phyloP scores from a whole-genome alignment of 1,140 invertebrate species.

The Sarcophaga bullata region DNA sequence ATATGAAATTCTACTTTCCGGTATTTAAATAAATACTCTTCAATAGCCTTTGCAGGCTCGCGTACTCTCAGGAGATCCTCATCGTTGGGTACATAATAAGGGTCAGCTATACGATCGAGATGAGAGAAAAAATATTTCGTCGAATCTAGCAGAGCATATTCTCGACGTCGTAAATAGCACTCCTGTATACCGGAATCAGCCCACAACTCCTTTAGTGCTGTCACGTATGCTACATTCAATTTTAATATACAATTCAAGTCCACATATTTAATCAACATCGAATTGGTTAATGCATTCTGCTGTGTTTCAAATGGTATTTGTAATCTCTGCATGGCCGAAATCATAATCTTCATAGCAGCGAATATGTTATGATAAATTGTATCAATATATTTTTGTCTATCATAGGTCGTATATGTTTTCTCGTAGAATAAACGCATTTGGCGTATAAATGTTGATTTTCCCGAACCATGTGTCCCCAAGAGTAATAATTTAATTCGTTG shows the following conservation, averaged over 20 bases:
- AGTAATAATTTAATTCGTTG: slow-evolving; percentile 22
- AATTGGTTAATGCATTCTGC: slow-evolving; percentile 72
- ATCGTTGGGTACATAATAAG: slow-evolving; percentile 93
- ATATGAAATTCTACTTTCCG: slow-evolving; percentile 98
- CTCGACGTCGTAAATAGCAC: slow-evolving; percentile 90
- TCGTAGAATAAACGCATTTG: slow-evolving; percentile 97
- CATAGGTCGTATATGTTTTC: slow-evolving; percentile 90
- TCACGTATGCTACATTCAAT: slow-evolving; percentile 87
- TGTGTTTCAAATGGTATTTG: slow-evolving; percentile 85
- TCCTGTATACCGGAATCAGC: slow-evolving; percentile 89
- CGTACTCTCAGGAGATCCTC: slow-evolving; percentile 97
- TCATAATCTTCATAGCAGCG: slow-evolving; percentile 96
- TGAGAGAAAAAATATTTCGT: slow-evolving; percentile 85
- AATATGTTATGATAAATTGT: slow-evolving; percentile 75
- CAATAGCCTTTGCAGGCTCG: slow-evolving; percentile 96
- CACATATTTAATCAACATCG: slow-evolving; percentile 76
- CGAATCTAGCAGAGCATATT: slow-evolving; percentile 94
- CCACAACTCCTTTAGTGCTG: slow-evolving; percentile 91
- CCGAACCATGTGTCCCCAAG: slow-evolving; percentile 92
- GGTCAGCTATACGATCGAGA: slow-evolving; percentile 83
- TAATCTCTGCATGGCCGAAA: slow-evolving; percentile 91
- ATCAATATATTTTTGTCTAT: slow-evolving; percentile 84
- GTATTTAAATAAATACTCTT: slow-evolving; percentile 97
- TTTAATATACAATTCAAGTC: slow-evolving; percentile 93
- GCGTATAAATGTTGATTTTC: slow-evolving; percentile 96